Evolutionary conservation across 2,888 invertebrate genomes (phyloP).

Genomic region (Stenurella melanura): DNA sequence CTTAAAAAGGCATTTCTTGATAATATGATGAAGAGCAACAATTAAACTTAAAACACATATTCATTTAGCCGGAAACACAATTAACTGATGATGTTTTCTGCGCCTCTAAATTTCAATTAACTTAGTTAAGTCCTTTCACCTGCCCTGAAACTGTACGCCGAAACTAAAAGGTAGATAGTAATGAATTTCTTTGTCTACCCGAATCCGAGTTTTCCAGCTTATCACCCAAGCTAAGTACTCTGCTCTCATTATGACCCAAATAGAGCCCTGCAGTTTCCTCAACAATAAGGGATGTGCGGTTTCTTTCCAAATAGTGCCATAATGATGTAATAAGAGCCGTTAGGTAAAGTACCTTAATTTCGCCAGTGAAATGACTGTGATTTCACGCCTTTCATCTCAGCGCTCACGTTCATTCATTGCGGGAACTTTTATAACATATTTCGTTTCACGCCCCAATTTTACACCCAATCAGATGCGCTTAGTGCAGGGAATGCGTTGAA

Average conservation of each 20-base stretch:
- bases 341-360: conserved; percentile 55
- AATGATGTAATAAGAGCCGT: conserved; percentile 57
- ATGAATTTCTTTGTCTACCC: neutral
- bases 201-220: conserved; percentile 14
- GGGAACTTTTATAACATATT: conserved; percentile 49
- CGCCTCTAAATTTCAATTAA: too few species aligned
- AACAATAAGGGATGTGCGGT: conserved; percentile 52
- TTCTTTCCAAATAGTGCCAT: conserved; percentile 54
- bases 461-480: conserved; percentile 44
- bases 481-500: conserved; percentile 2
- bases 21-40: too few species aligned
- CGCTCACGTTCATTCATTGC: conserved; percentile 42
- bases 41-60: too few species aligned
- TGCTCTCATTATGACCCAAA: conserved; percentile 33
- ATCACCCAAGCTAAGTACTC: conserved; percentile 17
- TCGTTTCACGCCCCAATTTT: conserved; percentile 49
- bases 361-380: conserved; percentile 51
- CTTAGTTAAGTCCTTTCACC: too few species aligned
- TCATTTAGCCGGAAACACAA: too few species aligned
- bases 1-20: too few species aligned
- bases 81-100: too few species aligned
- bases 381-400: conserved; percentile 52
- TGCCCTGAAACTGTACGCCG: too few species aligned
- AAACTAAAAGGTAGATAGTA: too few species aligned
- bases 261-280: conserved; percentile 23